These are phyloP conservation scores for Turritopsis dohrnii DNA, from an alignment of 30 jellyfish, hydroid and myxozoan species.

Conservation along the genomic window DNA sequence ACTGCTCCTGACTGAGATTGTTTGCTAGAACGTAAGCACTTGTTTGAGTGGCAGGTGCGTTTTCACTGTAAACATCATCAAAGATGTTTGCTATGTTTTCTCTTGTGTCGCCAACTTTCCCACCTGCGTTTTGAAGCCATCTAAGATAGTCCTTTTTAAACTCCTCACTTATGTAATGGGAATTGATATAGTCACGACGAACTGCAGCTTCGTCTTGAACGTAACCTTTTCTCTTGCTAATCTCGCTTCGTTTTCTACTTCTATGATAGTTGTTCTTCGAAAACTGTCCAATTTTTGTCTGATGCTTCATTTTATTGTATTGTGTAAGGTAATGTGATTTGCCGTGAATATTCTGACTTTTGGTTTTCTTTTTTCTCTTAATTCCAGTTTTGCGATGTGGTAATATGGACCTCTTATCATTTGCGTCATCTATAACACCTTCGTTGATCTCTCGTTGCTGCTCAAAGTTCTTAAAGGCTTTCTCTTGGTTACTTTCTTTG, in stretches of 20 bases:
- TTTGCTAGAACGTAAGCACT: not conserved
- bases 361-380: not conserved
- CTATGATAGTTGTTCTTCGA: not conserved
- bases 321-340: not conserved
- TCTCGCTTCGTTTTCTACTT: not conserved
- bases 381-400: not conserved
- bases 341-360: not conserved
- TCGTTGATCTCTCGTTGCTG: slow-evolving; percentile 14
- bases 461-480: not conserved
- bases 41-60: not conserved
- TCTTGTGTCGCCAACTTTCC: not conserved
- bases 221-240: not conserved
- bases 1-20: not conserved
- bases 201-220: not conserved
- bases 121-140: not conserved
- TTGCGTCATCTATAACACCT: not conserved
- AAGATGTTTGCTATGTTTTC: not conserved
- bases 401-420: not conserved
- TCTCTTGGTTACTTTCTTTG: slow-evolving; percentile 1
- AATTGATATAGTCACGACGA: slow-evolving; percentile 1
- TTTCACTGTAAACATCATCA: slow-evolving; percentile 3
- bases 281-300: not conserved
- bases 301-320: not conserved
- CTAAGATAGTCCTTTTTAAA: not conserved
- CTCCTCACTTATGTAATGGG: not conserved